These are phyloP conservation scores for Palaemon carinicauda DNA, from an alignment of 1,140 invertebrate species.

Conservation along the genomic window DNA sequence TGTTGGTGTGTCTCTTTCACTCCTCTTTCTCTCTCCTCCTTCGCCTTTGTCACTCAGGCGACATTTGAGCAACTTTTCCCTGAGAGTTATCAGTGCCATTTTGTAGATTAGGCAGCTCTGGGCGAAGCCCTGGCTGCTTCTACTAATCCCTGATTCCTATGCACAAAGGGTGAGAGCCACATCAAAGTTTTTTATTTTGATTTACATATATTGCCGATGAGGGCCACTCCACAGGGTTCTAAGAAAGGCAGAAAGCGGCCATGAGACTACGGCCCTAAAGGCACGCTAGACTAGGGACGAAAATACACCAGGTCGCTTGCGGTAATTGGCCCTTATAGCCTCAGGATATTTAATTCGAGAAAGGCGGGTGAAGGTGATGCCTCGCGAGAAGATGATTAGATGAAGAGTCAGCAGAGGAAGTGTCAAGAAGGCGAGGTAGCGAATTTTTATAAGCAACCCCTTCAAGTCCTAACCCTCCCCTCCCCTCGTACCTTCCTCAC, in stretches of 20 bases:
- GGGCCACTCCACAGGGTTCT: conserved; percentile 7
- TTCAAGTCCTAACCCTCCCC: not conserved
- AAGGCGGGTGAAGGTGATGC: conserved; percentile 52
- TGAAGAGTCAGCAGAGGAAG: conserved; percentile 23
- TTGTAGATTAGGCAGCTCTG: conserved; percentile 47
- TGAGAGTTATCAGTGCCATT: conserved; percentile 54
- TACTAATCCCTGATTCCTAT: conserved; percentile 58
- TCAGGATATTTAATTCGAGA: conserved; percentile 49
- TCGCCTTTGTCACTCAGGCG: not conserved
- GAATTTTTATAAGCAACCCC: conserved; percentile 56
- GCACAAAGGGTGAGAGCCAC: conserved; percentile 58
- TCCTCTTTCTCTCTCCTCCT: not conserved
- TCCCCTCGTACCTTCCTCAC: not conserved
- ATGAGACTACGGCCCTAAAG: not conserved
- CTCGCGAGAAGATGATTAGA: conserved; percentile 39
- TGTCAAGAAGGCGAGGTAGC: conserved; percentile 18
- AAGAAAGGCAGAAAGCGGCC: not conserved
- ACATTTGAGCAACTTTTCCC: conserved; percentile 17
- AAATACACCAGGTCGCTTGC: not conserved
- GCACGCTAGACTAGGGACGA: not conserved
- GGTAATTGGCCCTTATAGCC: conserved; percentile 36
- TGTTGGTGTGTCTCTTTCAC: not conserved
- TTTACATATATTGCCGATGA: conserved; percentile 59
- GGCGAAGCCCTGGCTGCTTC: conserved; percentile 15
- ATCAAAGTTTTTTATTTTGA: conserved; percentile 59